Percentiles rank a stretch among this genome's conserved stretches.
phyloP scores from a whole-genome alignment of 2,797 vertebrate species.

The Euphonia xanthogaster region DNA sequence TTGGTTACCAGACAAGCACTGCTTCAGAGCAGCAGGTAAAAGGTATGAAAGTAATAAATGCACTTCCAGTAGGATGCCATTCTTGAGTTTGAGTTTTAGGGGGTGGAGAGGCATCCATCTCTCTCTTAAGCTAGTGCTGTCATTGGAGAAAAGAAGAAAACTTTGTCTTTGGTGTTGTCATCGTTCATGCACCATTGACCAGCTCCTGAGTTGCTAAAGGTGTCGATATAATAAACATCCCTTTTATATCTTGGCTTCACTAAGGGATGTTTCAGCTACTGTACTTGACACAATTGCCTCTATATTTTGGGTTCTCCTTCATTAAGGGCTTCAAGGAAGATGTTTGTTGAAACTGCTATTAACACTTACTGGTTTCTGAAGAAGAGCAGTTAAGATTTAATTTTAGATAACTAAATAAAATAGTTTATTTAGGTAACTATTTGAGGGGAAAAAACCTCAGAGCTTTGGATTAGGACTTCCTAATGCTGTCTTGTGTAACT shows the following conservation, averaged over 20 bases:
- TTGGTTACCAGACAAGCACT: neutral
- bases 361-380: neutral
- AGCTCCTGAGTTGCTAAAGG: neutral
- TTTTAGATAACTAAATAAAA: neutral
- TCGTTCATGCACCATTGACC: neutral
- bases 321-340: neutral
- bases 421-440: too few species aligned
- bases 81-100: neutral
- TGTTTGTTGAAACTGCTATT: neutral
- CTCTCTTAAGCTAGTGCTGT: neutral
- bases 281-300: neutral
- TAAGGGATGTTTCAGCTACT: neutral
- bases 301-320: neutral
- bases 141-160: neutral
- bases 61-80: neutral
- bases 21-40: neutral
- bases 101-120: neutral
- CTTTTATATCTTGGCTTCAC: neutral
- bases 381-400: neutral
- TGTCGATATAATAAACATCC: fast-evolving
- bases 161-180: neutral
- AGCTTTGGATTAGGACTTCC: neutral
- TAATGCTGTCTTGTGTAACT: neutral
- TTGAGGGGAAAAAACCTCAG: neutral
- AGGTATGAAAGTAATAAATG: neutral